These are phyloP conservation scores for Desoria tigrina DNA, from an alignment of 2,888 invertebrate species.

Conservation along the genomic window DNA sequence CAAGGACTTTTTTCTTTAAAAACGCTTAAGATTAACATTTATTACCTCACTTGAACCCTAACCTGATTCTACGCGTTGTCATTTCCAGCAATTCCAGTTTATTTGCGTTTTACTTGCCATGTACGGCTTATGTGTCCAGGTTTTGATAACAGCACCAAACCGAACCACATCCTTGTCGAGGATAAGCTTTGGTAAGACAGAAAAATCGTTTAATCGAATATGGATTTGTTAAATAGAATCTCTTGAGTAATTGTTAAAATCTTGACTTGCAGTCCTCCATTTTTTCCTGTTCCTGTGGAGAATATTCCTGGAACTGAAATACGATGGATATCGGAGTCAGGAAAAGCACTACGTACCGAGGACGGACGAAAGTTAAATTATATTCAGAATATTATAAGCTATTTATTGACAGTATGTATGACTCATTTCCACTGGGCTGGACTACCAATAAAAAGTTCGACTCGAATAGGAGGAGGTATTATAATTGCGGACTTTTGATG, in stretches of 20 bases:
- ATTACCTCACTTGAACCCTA: neutral
- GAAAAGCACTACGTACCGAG: constrained; percentile 22
- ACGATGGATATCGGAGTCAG: constrained; percentile 37
- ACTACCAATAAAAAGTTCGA: too few relatives aligned
- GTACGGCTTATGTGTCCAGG: constrained; percentile 16
- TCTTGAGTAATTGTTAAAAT: neutral
- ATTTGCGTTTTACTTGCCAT: neutral
- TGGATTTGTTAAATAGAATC: neutral
- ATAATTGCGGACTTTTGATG: too few relatives aligned
- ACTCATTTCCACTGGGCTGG: too few relatives aligned
- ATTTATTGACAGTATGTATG: too few relatives aligned
- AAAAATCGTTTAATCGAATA: neutral
- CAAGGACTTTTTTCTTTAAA: too few relatives aligned
- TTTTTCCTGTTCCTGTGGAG: constrained; percentile 27
- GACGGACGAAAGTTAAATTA: too few relatives aligned
- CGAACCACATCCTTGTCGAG: neutral
- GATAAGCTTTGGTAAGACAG: neutral
- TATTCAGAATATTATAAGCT: too few relatives aligned
- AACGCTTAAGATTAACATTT: too few relatives aligned
- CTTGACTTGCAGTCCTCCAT: constrained; percentile 10
- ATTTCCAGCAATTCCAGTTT: constrained; percentile 11
- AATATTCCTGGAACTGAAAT: constrained; percentile 31
- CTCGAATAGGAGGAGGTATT: too few relatives aligned
- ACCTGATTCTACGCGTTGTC: constrained; percentile 6
- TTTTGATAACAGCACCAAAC: neutral